Conservation (phyloP, 2,888 invertebrate species). For the Cataglyphis albicans region DNA sequence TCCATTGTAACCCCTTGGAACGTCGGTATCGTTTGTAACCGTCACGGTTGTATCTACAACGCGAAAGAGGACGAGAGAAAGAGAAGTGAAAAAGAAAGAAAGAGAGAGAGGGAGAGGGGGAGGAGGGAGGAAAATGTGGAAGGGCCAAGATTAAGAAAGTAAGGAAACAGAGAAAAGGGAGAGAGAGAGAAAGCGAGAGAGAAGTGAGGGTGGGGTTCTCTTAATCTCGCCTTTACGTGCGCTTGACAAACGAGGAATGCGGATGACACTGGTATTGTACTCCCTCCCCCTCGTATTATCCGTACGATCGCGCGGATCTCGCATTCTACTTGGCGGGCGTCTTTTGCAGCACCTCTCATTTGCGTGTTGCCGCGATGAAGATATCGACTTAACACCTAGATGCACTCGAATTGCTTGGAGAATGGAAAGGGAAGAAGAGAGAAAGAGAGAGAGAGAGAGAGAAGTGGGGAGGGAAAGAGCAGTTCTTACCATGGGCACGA, state of each 20-base stretch:
- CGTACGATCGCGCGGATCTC: constrained; percentile 70
- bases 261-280: constrained; percentile 73
- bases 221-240: constrained; percentile 74
- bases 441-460: background rate
- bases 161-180: constrained; percentile 31
- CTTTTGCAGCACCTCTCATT: constrained; percentile 69
- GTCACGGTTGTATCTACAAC: constrained; percentile 66
- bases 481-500: background rate
- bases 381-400: constrained; percentile 71
- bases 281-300: constrained; percentile 67
- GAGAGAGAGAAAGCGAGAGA: background rate
- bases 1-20: constrained; percentile 75
- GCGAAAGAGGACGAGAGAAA: constrained; percentile 39
- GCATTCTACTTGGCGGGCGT: constrained; percentile 65
- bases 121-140: background rate
- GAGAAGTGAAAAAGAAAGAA: background rate
- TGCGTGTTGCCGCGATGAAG: constrained; percentile 66
- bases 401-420: constrained; percentile 59
- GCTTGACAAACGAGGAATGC: constrained; percentile 77
- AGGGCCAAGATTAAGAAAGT: constrained; percentile 34
- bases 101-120: background rate
- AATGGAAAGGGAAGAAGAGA: background rate
- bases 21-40: constrained; percentile 74
- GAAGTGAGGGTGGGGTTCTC: constrained; percentile 56
- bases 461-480: background rate